Percentiles rank a stretch among this genome's conserved stretches.
These are phyloP conservation scores for Drosophila acutilabella DNA, from an alignment of 2,888 invertebrate species.

Conservation along the genomic window DNA sequence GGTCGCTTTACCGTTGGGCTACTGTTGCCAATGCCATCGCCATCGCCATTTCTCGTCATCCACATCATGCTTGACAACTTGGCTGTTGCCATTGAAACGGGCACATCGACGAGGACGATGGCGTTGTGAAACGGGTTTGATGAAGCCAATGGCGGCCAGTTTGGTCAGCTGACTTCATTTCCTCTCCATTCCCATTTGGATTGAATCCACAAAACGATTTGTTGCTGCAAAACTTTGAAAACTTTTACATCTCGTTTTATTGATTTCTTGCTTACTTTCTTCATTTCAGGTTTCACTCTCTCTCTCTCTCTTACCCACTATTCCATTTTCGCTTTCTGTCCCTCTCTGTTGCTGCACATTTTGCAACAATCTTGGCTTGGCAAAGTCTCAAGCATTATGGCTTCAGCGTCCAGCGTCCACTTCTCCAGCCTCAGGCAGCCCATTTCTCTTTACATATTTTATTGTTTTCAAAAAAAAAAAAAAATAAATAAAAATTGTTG, in stretches of 20 bases:
- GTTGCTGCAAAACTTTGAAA: slow-evolving; percentile 44
- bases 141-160: slow-evolving; percentile 52
- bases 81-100: slow-evolving; percentile 67
- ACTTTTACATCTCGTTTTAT: slow-evolving; percentile 22
- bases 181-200: not conserved
- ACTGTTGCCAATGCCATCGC: slow-evolving; percentile 24
- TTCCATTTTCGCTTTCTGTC: no score
- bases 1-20: slow-evolving; percentile 36
- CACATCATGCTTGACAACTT: slow-evolving; percentile 35
- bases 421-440: slow-evolving; percentile 50
- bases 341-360: slow-evolving; percentile 57
- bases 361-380: slow-evolving; percentile 65
- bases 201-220: slow-evolving; percentile 31
- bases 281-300: not conserved
- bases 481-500: not conserved
- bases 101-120: slow-evolving; percentile 19
- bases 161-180: slow-evolving; percentile 17
- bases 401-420: slow-evolving; percentile 20
- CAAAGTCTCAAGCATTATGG: slow-evolving; percentile 60
- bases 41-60: slow-evolving; percentile 1
- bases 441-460: slow-evolving; percentile 54
- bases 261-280: not conserved
- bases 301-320: no score
- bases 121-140: slow-evolving; percentile 69
- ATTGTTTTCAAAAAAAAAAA: not conserved